Evolutionary conservation across 2,113 vertebrate genomes (phyloP).

Genomic region (Syngnathus typhle): DNA sequence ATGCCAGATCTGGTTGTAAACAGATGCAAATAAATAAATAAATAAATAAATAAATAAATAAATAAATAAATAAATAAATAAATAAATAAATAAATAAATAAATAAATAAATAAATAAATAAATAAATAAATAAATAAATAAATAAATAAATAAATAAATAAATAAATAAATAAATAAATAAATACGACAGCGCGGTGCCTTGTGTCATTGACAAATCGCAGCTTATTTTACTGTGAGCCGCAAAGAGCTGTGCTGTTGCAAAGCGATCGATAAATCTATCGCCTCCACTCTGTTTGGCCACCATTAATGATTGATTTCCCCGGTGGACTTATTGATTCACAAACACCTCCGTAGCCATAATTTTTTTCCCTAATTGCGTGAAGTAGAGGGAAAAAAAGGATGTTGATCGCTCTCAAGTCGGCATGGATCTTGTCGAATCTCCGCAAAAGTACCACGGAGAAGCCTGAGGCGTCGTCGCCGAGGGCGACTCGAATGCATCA

Average conservation of each 20-base stretch:
- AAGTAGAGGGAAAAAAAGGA: constrained; percentile 18
- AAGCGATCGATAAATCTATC: constrained; percentile 46
- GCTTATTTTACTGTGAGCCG: constrained; percentile 24
- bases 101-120: constrained; percentile 38
- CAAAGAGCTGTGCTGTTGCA: constrained; percentile 22
- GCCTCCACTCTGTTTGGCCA: constrained; percentile 36
- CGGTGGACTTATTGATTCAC: constrained; percentile 41
- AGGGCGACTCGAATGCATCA: not conserved
- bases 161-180: constrained; percentile 35
- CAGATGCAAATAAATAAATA: constrained; percentile 69
- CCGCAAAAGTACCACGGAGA: not conserved
- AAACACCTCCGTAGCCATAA: constrained; percentile 22
- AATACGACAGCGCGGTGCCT: constrained; percentile 50
- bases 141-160: constrained; percentile 56
- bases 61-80: constrained; percentile 60
- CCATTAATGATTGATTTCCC: constrained; percentile 45
- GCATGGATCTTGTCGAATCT: not conserved
- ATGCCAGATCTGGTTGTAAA: constrained; percentile 67
- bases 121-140: constrained; percentile 57
- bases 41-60: constrained; percentile 35
- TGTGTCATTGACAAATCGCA: constrained; percentile 5
- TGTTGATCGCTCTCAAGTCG: not conserved
- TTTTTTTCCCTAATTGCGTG: constrained; percentile 32
- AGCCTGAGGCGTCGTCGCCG: too few relatives aligned
- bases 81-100: constrained; percentile 49